phyloP scores from a whole-genome alignment of 2,113 vertebrate species.

The Myiagra hebetior region DNA sequence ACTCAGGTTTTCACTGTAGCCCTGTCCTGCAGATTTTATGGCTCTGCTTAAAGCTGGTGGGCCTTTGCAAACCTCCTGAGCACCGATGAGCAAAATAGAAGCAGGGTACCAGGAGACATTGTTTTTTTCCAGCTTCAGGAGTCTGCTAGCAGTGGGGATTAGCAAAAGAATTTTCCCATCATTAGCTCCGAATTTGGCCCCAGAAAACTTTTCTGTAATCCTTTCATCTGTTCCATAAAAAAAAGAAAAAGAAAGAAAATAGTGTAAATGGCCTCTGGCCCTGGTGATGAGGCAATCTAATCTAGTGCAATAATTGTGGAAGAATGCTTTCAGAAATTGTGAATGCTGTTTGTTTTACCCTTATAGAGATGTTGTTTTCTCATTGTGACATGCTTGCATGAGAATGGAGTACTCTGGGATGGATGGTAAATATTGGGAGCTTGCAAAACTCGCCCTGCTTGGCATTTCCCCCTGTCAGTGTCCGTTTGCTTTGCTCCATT shows the following conservation, averaged over 20 bases:
- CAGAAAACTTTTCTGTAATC: constrained; percentile 46
- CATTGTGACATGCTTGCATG: neutral
- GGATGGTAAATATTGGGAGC: neutral
- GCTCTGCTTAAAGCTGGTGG: neutral
- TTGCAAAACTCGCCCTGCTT: neutral
- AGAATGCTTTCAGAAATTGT: constrained; percentile 41
- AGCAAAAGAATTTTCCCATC: constrained; percentile 59
- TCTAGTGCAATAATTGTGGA: constrained; percentile 36
- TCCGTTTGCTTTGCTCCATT: rapidly evolving
- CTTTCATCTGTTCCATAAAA: constrained; percentile 37
- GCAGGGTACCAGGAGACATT: neutral
- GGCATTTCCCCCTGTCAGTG: neutral
- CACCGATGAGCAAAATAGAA: neutral
- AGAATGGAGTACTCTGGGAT: neutral
- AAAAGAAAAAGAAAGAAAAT: neutral
- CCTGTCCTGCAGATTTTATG: neutral
- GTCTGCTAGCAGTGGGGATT: constrained; percentile 25
- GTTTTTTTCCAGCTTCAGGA: neutral
- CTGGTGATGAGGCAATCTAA: constrained; percentile 53
- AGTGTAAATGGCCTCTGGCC: constrained; percentile 43
- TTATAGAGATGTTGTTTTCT: constrained; percentile 23
- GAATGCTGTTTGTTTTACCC: constrained; percentile 53
- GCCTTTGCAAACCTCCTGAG: neutral
- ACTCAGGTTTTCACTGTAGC: neutral
- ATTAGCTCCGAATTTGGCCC: constrained; percentile 35